Base-by-base conservation (phyloP, 2,888 invertebrate species). In the Diarsia mendica region DNA sequence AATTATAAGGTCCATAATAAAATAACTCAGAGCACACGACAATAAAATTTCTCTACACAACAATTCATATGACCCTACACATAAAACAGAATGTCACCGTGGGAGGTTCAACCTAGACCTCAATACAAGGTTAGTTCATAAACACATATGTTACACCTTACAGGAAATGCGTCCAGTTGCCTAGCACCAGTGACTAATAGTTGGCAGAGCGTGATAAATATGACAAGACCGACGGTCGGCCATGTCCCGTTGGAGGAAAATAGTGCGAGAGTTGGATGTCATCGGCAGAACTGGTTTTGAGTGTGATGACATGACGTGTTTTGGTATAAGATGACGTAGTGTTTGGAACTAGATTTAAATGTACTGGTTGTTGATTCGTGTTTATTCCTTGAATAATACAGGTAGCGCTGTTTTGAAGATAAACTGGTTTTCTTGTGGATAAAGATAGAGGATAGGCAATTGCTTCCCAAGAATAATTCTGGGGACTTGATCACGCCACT, bases 121-220 rank as follows among this genome's bases (percentile, higher is more conserved):
- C 68, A 70, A 33, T 65, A 18, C 76, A 71, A 89, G 87, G 84
- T 84, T 79, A 84, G 72, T 71, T 61, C 68, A 82, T 64, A 75
- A 80, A 85, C 81, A 72, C 51, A 72, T 64, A 70, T 67, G 83
- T 88, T 88, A 87, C 39, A 39, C 6, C 39, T 39, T 8, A 39
- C 79, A 88, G 90, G 90, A 90, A 91, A 89, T 77, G 81, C 84
- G 77, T 71, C 82, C 69, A 84, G 51, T 79, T 53, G 60, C 44
- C 72, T 77, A 44, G 71, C 9, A 8, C 20, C 53, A 23, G 63
- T 86, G 86, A 87, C 79, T 87, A 86, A 88, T 75, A 48, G 77
- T 88, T 90, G 88, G 86, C 88, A 86, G 69, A 76, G 61, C 66
- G 80, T 67, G 53, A 77, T 71, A 73, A 77, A 77, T 70, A 74